Base-by-base conservation (phyloP, 2,797 vertebrate genomes). In the Threskiornis aethiopicus region DNA sequence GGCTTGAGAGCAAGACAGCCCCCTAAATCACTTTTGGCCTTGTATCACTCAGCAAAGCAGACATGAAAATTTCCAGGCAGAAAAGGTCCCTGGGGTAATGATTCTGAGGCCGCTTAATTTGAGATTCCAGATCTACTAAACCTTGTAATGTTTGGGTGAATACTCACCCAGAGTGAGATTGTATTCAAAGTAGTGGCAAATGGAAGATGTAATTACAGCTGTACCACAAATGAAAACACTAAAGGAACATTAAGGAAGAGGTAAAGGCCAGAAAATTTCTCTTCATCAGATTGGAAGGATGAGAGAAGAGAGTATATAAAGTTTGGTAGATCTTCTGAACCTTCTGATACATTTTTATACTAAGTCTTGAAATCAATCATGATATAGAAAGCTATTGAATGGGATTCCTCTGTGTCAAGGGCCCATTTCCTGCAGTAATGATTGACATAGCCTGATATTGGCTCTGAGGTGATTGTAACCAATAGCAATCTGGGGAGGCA, bases 371-470 rank as follows among this genome's bases (percentile, higher is more conserved):
- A 84, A 96, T 81, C 59, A 83, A 8, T 44, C 47, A 57, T 19
- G 54, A 41, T 62, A 26, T 6, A 94, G 90, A 58, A 49, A 85
- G 71, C 10, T 42, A 18, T 25, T 76, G 89, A 72, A 78, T 37
- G 44, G 42, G 46, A 81, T 81, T 92, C 76, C 76, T 90, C 76
- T 75, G 61, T 87, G 87, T 84, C 93, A 93, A 88, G 78, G 92
- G 92, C 76, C 78, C 66, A 33, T 80, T 96, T 90, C 86, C 81
- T 73, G 17, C 86, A 76, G 79, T 10, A 58, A 17, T 62, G 87
- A 94, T 55, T 92, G 90, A 94, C 92, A 89, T 6, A 65, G 69
- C 26, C 87, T 65, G 57, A 87, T 88, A 94, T 33, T 81, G 84
- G 86, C 88, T 89, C 71, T 20, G 87, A 92, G 73, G 73, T 58